Base-by-base conservation (phyloP, 37 sponge, comb jelly and placozoan species). In the Ephydatia muelleri region DNA sequence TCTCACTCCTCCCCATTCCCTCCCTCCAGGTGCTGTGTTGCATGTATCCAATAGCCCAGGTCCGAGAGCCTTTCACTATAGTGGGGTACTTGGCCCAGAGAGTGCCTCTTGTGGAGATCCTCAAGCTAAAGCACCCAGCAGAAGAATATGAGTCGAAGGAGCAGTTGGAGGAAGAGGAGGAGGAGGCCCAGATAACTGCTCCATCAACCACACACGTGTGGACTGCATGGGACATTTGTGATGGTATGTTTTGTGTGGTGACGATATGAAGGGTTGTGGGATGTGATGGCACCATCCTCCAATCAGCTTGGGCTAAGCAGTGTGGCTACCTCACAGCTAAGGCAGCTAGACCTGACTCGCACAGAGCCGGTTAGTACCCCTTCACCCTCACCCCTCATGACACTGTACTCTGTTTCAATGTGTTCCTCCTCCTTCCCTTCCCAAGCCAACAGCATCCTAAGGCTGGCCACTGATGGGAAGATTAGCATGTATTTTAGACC, bases 221-320 rank as follows among this genome's bases (percentile, higher is more conserved):
- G 94, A 93, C 98, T 31, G 94, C 98, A 31, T 97, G 98, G 98
- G 87, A 93, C 49, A 86, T 97, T 8, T 97, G 98, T 88, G 93
- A 90, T 78, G 94, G 96, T 95, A 25, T 30, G 84, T 74, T 30
- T 1, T 77, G 6, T 76, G 77, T 27, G 27, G 21, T 35, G 57
- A 11, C 16, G 6, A 16, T 5, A 57, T 57, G 57, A 14, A 16
- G 57, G 47, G 4, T 16, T 34, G 35, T 16, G 37, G 68, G 23
- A n/a, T 14, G 38, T 86, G 65, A 31, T 49, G 33, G n/a, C 71
- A 5, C 29, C 28, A 43, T 30, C 40, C 49, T 31, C 49, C 34
- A 65, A 34, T 57, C 75, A 90, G 99, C 96, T 2, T 98, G 99
- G 99, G 99, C 99, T 5, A 73, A 82, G 65, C 92, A 91, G 84